Conservation (phyloP, 2,113 vertebrate species). For the Centropus unirufus region DNA sequence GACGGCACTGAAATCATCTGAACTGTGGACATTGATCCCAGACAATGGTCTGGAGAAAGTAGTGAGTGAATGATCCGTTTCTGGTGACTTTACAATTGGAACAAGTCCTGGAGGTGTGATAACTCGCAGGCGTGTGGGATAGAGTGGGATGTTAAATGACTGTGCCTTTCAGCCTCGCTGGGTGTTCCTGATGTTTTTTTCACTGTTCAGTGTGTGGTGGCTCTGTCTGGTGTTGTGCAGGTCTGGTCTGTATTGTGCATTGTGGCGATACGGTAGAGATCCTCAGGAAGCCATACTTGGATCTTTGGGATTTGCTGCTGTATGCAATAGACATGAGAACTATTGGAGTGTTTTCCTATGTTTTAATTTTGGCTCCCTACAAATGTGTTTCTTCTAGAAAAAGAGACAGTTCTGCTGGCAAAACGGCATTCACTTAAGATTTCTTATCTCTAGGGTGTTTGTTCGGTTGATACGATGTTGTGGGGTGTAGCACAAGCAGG, state of each 20-base stretch:
- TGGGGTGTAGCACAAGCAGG: neutral
- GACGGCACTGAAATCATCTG: neutral
- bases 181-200: fast-evolving
- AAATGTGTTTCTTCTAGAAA: neutral
- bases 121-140: neutral
- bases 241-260: neutral
- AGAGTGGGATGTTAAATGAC: neutral
- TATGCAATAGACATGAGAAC: neutral
- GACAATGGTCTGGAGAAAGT: neutral
- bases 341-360: neutral
- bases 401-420: neutral
- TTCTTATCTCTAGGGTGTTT: neutral
- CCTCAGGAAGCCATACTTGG: neutral
- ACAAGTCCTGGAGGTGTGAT: neutral
- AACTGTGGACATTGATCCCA: neutral
- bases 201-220: neutral
- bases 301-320: neutral
- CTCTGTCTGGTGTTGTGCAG: neutral
- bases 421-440: neutral
- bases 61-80: neutral
- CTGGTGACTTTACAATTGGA: neutral
- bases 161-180: neutral
- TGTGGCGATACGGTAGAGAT: neutral
- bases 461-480: neutral
- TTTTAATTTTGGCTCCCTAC: neutral